Base-by-base conservation (phyloP, 2,797 vertebrate species). In the Enteromius thamalakanensis region DNA sequence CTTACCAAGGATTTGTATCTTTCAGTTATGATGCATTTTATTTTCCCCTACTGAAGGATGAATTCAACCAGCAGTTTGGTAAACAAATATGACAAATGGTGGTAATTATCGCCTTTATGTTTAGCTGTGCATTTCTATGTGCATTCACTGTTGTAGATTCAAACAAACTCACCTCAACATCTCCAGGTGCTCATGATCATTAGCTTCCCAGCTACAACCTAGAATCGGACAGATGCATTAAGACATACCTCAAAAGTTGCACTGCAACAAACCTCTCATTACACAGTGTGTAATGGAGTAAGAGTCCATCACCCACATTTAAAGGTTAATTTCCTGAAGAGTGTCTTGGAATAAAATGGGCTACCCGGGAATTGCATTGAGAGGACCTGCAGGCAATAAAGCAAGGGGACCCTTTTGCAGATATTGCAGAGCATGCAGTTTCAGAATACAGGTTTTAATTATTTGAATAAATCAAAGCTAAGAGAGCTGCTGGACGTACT, bases 101-200 rank as follows among this genome's bases (percentile, higher is more conserved):
- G 62, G 60, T 85, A 78, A 85, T 76, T 81, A 76, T 83, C 34
- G 83, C 47, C 70, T 76, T 78, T 77, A n/a, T 69, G 67, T 81
- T 53, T 37, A 45, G 62, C 49, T 40, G n/a, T 29, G 29, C 3
- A 60, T 49, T 37, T 49, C 9, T 21, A 62, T 51, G 42, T 17
- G 14, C 53, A 40, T 65, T 81, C 29, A 11, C 8, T 17, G 17
- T 37, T 47, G 15, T 19, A 65, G 17, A 78, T 29, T 23, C 23
- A 64, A 23, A 55, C 2, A 29, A 32, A 37, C 23, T 80, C 37
- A 70, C 32, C 29, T 34, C 19, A 71, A 72, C 29, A 49, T 60
- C 26, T 81, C 42, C 42, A 49, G 29, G n/a, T 62, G 19, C 40
- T 60, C 14, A n/a, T 80, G 67, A 40, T 29, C 55, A 72, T 49